Evolutionary conservation across 2,888 invertebrate species (phyloP).

Genomic region (Onthophagus sagittarius): DNA sequence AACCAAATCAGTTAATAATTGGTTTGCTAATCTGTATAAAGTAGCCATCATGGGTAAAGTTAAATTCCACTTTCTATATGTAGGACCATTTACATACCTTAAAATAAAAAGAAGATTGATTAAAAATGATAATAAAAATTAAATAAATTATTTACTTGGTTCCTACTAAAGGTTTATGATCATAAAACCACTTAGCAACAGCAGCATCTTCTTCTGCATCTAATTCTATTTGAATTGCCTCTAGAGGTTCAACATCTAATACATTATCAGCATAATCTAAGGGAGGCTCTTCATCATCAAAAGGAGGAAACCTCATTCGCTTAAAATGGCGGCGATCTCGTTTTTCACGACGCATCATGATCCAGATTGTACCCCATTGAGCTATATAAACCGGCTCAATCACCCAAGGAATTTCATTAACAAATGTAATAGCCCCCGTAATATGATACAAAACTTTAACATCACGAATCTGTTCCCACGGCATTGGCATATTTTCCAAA

Average conservation of each 20-base stretch:
- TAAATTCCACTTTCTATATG: slow-evolving; percentile 95
- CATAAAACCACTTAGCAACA: slow-evolving; percentile 97
- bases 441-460: slow-evolving; percentile 98
- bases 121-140: slow-evolving; percentile 6
- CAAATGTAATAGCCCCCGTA: slow-evolving; percentile 99
- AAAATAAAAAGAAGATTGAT: slow-evolving; percentile 19
- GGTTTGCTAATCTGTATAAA: slow-evolving; percentile 95
- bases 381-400: slow-evolving; percentile 99
- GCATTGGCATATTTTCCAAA: slow-evolving; percentile 99
- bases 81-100: slow-evolving; percentile 90
- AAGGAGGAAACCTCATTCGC: slow-evolving; percentile 98
- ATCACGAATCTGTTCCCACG: slow-evolving; percentile 99
- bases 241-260: slow-evolving; percentile 96
- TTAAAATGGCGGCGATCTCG: slow-evolving; percentile 98
- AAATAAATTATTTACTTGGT: slow-evolving; percentile 60
- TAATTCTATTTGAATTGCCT: slow-evolving; percentile 97
- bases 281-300: slow-evolving; percentile 99
- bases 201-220: slow-evolving; percentile 91
- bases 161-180: slow-evolving; percentile 92
- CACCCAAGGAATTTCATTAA: slow-evolving; percentile 99
- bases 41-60: slow-evolving; percentile 97
- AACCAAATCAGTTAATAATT: slow-evolving; percentile 93
- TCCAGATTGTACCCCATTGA: slow-evolving; percentile 99
- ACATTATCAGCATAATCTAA: slow-evolving; percentile 99
- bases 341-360: slow-evolving; percentile 99